Evolutionary conservation across 2,113 vertebrate genomes (phyloP).

Genomic region (Hippocampus comes): DNA sequence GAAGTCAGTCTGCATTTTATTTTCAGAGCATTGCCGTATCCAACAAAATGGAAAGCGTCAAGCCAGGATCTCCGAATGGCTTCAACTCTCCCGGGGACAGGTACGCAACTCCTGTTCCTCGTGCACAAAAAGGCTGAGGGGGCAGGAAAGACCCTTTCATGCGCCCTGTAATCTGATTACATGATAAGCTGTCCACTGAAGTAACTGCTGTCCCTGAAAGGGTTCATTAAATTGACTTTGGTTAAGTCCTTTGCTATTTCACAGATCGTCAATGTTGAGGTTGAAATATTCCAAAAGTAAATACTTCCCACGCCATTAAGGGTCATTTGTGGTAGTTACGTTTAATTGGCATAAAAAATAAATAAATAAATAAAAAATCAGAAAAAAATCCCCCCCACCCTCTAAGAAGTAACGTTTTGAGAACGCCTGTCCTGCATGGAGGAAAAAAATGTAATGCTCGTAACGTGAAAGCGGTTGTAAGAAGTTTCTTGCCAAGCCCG

Average conservation of each 20-base stretch:
- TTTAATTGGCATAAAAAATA: background rate
- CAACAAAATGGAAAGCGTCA: slow-evolving; percentile 58
- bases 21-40: slow-evolving; percentile 80
- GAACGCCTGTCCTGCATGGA: background rate
- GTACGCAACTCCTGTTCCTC: slow-evolving; percentile 60
- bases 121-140: too few species aligned
- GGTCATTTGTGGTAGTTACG: background rate
- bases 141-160: too few species aligned
- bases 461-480: slow-evolving; percentile 23
- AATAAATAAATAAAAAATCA: too few species aligned
- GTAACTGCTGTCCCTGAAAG: too few species aligned
- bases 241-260: background rate
- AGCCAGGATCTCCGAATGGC: slow-evolving; percentile 69
- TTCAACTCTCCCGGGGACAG: slow-evolving; percentile 86
- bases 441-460: background rate
- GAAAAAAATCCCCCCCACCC: too few species aligned
- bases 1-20: background rate
- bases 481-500: slow-evolving; percentile 52
- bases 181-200: too few species aligned
- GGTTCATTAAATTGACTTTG: background rate
- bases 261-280: background rate
- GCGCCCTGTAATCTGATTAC: too few species aligned
- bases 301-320: background rate
- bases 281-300: background rate
- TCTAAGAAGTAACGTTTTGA: background rate